Evolutionary conservation across 2,113 vertebrate species (phyloP).

Genomic region (Pseudopipra pipra): DNA sequence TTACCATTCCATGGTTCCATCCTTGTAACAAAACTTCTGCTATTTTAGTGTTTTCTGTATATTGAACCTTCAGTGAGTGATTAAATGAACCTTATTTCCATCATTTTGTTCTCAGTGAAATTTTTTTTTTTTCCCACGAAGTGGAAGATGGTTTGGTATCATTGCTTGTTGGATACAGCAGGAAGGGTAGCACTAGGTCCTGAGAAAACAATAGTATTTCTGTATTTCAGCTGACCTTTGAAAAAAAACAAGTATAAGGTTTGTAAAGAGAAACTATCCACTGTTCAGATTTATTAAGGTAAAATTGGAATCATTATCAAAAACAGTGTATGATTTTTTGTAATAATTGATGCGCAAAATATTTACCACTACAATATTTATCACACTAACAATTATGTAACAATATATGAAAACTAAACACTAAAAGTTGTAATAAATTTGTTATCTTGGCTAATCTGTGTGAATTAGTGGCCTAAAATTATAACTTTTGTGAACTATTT

Average conservation of each 20-base stretch:
- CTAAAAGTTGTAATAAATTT: not conserved
- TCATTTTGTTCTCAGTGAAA: not conserved
- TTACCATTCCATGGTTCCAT: not conserved
- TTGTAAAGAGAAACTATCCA: not conserved
- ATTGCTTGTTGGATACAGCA: not conserved
- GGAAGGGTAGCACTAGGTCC: not conserved
- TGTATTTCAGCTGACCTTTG: not conserved
- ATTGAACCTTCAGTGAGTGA: not conserved
- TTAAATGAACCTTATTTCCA: constrained; percentile 31
- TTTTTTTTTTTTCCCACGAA: not conserved
- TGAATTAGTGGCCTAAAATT: not conserved
- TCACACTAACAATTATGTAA: not conserved
- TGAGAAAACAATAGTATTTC: not conserved
- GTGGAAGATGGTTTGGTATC: not conserved
- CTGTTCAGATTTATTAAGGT: not conserved
- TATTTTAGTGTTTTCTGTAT: constrained; percentile 11
- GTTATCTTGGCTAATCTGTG: not conserved
- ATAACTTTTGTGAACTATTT: not conserved
- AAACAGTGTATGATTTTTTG: not conserved
- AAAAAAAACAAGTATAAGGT: not conserved
- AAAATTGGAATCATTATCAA: not conserved
- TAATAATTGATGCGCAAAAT: not conserved
- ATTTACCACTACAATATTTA: not conserved
- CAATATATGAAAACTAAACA: not conserved
- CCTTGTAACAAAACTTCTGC: not conserved